A percentile compares a stretch with the other conserved stretches of the same genome.
Conservation (phyloP, 2,888 invertebrate genomes). For the Pharmacophagus antenor region DNA sequence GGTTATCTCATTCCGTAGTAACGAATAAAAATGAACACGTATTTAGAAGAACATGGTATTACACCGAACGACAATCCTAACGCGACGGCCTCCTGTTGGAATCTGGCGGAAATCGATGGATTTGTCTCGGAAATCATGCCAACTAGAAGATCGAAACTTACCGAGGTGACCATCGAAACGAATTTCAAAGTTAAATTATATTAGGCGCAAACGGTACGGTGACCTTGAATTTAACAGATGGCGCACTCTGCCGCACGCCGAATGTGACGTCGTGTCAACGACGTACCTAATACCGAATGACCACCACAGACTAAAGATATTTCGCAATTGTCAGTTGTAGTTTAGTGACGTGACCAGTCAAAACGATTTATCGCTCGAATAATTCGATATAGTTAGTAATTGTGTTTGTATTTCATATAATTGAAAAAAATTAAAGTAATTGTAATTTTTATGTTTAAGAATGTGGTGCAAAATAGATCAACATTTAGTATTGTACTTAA, state of each 20-base stretch:
- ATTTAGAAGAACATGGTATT: no score
- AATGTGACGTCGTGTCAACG: conserved; percentile 3
- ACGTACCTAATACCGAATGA: neutral
- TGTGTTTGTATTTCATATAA: neutral
- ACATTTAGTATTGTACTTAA: no score
- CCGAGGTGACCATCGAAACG: no score
- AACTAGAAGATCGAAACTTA: no score
- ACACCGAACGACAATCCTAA: no score
- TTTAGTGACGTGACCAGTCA: neutral
- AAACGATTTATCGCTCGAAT: conserved; percentile 6
- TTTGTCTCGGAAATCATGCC: no score
- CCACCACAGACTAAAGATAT: conserved; percentile 11
- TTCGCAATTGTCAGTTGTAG: conserved; percentile 11
- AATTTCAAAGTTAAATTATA: neutral
- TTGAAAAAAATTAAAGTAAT: neutral
- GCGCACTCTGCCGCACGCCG: conserved; percentile 7
- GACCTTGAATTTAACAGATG: conserved; percentile 20
- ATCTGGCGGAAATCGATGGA: no score
- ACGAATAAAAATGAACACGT: no score
- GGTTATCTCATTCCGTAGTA: no score
- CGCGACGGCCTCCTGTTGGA: no score
- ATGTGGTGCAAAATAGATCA: no score
- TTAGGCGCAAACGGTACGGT: neutral
- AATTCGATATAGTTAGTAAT: neutral
- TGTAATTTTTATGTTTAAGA: no score